Evolutionary conservation across 2,113 vertebrate species (phyloP).

Genomic region (Alosa alosa): DNA sequence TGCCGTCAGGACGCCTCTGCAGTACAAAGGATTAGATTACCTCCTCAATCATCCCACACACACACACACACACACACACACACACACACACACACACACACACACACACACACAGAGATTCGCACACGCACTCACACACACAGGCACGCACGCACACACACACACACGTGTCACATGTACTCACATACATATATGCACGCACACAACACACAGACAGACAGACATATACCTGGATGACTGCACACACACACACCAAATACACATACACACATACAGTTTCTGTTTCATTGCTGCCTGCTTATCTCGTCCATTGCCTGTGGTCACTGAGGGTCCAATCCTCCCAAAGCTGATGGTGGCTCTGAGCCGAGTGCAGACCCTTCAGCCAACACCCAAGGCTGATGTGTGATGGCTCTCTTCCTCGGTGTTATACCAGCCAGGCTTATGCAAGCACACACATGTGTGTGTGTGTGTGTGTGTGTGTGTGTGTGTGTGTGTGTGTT

Average conservation of each 20-base stretch:
- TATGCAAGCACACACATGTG: neutral
- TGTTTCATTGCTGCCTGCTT: neutral
- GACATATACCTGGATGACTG: neutral
- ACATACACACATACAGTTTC: neutral
- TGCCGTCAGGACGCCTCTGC: neutral
- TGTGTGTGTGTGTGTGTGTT: neutral
- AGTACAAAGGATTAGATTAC: conserved; percentile 4
- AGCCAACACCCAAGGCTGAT: neutral
- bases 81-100: neutral
- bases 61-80: neutral
- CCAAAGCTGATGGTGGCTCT: neutral
- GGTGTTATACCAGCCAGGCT: neutral
- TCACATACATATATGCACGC: neutral
- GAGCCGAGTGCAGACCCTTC: too few species aligned
- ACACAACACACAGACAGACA: neutral
- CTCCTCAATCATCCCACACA: neutral
- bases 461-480: neutral
- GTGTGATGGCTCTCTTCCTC: neutral
- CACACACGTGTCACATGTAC: neutral
- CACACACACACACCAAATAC: neutral
- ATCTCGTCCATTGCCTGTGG: neutral
- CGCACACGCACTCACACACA: neutral
- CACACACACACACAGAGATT: neutral
- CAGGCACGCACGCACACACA: neutral
- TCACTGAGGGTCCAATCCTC: neutral